Percentiles rank a stretch among this genome's conserved stretches.
These are phyloP conservation scores for Philaethria dido DNA, from an alignment of 2,888 invertebrate genomes.

Conservation along the genomic window DNA sequence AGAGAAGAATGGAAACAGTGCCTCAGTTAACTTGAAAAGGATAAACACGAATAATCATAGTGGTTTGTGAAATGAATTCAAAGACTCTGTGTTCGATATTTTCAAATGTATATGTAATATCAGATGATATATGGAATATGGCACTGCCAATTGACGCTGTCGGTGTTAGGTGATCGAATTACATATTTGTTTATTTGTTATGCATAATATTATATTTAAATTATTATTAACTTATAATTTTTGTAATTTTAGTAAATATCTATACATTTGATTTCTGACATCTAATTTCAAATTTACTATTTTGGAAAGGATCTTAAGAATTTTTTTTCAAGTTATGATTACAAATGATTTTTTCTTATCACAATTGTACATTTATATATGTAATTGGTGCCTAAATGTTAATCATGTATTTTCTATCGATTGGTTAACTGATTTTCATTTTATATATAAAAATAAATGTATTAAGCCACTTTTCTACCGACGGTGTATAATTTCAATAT, in stretches of 20 bases:
- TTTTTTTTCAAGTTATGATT: neutral
- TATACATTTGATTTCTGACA: no score
- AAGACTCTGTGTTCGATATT: constrained; percentile 29
- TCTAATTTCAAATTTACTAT: no score
- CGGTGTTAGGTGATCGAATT: neutral
- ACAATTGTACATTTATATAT: no score
- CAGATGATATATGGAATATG: constrained; percentile 12
- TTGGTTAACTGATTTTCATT: no score
- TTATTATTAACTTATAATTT: no score
- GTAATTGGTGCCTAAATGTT: no score
- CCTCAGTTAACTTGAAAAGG: constrained; percentile 67
- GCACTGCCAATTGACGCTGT: constrained; percentile 27
- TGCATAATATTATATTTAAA: neutral
- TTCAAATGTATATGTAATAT: constrained; percentile 21
- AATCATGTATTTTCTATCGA: no score
- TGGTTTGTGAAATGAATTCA: constrained; percentile 51
- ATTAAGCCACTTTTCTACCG: neutral
- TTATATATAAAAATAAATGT: neutral
- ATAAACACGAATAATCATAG: constrained; percentile 69
- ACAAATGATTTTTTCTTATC: no score
- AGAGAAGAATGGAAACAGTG: constrained; percentile 79
- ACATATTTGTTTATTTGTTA: constrained; percentile 1
- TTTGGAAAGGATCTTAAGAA: neutral
- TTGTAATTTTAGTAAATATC: neutral
- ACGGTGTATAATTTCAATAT: neutral